Evolutionary conservation across 2,113 vertebrate genomes (phyloP).

Genomic region (Varanus salvator): DNA sequence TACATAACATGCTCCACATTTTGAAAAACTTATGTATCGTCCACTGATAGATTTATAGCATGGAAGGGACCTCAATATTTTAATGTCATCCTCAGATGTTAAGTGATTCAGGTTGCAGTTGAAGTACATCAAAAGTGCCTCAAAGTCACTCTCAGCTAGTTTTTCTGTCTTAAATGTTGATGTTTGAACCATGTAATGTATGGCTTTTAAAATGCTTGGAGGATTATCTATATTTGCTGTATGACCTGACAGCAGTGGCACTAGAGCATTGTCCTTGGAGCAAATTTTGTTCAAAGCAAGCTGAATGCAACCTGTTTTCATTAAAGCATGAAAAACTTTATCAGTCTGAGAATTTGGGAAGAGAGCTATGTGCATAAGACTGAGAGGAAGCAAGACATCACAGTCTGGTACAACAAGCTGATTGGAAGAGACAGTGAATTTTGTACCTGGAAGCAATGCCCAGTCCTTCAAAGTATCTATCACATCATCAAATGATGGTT

Average conservation of each 20-base stretch:
- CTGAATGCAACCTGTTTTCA: slow-evolving; percentile 98
- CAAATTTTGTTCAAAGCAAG: slow-evolving; percentile 95
- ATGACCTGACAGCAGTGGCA: slow-evolving; percentile 85
- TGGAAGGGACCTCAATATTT: slow-evolving; percentile 91
- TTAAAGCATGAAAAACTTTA: slow-evolving; percentile 95
- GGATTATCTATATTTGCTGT: slow-evolving; percentile 96
- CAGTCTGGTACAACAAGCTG: slow-evolving; percentile 93
- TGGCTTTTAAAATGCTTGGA: slow-evolving; percentile 89
- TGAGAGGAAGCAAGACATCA: slow-evolving; percentile 92
- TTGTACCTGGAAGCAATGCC: slow-evolving; percentile 93
- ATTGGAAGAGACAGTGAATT: slow-evolving; percentile 92
- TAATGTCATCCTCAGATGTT: slow-evolving; percentile 86
- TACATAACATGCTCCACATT: slow-evolving; percentile 87
- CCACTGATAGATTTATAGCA: slow-evolving; percentile 96
- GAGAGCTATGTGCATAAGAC: slow-evolving; percentile 91
- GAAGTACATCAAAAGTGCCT: slow-evolving; percentile 96
- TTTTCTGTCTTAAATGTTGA: slow-evolving; percentile 91
- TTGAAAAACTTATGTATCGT: slow-evolving; percentile 90
- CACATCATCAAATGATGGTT: slow-evolving; percentile 84
- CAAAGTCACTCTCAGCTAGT: slow-evolving; percentile 92
- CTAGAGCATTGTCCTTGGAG: slow-evolving; percentile 90
- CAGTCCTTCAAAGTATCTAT: slow-evolving; percentile 95
- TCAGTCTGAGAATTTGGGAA: slow-evolving; percentile 98
- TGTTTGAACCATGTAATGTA: slow-evolving; percentile 95
- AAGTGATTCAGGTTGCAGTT: slow-evolving; percentile 91